phyloP scores from a whole-genome alignment of 1,140 invertebrate genomes.

The Microplitis demolitor region DNA sequence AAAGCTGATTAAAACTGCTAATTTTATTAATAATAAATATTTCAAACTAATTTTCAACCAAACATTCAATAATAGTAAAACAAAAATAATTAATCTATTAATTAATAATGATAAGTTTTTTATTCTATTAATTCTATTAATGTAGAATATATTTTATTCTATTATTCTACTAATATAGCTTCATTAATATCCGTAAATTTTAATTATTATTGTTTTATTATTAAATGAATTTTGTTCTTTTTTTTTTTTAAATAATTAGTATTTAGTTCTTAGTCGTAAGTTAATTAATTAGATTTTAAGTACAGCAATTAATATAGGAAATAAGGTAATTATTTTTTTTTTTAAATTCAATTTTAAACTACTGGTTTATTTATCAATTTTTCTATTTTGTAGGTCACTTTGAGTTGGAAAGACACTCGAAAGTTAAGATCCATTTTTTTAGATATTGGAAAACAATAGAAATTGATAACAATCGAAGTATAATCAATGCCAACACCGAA shows the following conservation, averaged over 20 bases:
- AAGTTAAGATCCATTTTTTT: no score
- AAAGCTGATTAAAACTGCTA: slow-evolving; percentile 70
- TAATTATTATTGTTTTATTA: slow-evolving; percentile 15
- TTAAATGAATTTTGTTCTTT: neutral
- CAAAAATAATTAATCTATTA: neutral
- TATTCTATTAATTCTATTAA: neutral
- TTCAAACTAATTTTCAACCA: slow-evolving; percentile 16
- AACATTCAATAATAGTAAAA: neutral
- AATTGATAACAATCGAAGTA: no score
- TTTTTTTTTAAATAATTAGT: neutral
- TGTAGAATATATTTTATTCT: no score
- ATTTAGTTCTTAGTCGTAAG: neutral
- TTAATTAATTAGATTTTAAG: no score
- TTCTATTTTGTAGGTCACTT: neutral
- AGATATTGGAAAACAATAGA: no score
- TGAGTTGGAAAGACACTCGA: no score
- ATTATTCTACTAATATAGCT: neutral
- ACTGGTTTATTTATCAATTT: neutral
- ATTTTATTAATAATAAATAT: slow-evolving; percentile 45
- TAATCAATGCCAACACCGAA: no score
- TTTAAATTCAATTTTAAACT: no score
- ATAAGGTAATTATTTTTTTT: no score
- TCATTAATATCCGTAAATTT: neutral
- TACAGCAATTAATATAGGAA: no score
- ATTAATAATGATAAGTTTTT: no score